phyloP scores from a whole-genome alignment of 2,888 invertebrate species.

The Asteroscopus sphinx region DNA sequence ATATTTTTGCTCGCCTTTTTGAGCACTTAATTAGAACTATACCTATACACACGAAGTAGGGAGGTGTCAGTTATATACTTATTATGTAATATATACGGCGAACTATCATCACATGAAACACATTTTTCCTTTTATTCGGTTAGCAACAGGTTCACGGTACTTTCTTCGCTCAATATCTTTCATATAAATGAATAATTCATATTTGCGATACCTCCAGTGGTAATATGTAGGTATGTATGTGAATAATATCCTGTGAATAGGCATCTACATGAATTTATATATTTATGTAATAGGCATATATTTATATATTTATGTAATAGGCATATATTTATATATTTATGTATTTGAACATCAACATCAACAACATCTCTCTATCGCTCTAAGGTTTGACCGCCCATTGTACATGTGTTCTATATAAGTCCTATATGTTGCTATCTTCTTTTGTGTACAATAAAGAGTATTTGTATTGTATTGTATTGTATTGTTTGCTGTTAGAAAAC shows the following conservation, averaged over 20 bases:
- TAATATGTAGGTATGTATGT: constrained; percentile 20
- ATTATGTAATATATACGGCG: not conserved
- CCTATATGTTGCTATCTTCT: no score
- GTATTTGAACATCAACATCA: no score
- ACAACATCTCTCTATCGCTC: no score
- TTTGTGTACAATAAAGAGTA: no score
- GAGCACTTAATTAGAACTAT: no score
- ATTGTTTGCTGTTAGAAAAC: no score
- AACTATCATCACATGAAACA: constrained; percentile 1
- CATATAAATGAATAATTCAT: constrained; percentile 41
- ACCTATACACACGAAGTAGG: no score
- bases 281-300: not conserved
- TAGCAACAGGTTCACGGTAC: constrained; percentile 40
- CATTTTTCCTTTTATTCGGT: constrained; percentile 8
- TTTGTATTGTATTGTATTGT: no score
- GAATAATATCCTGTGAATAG: constrained; percentile 17
- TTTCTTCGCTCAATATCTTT: constrained; percentile 27
- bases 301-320: not conserved
- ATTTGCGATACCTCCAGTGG: constrained; percentile 4
- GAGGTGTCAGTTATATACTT: not conserved
- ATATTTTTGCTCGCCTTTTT: no score
- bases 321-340: not conserved
- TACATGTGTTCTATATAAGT: no score
- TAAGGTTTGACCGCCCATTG: no score
- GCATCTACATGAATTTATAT: not conserved